Evolutionary conservation across 2,113 vertebrate species (phyloP).

Genomic region (Oncorhynchus masou): DNA sequence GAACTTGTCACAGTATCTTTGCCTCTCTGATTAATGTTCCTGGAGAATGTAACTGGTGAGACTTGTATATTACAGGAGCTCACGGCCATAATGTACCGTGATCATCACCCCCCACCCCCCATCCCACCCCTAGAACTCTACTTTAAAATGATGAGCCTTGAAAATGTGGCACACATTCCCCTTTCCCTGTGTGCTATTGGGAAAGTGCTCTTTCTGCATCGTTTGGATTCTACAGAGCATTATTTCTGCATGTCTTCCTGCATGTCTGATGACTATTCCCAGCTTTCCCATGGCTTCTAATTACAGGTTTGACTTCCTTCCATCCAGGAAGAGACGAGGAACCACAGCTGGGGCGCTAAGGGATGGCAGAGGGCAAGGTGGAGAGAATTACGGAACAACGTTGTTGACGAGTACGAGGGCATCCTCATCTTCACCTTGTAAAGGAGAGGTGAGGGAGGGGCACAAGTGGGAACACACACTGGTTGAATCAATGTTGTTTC

Average conservation of each 20-base stretch:
- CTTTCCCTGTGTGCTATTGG: slow-evolving; percentile 7
- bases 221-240: slow-evolving; percentile 17
- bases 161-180: slow-evolving; percentile 50
- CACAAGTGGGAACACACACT: too few relatives aligned
- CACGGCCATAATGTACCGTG: slow-evolving; percentile 43
- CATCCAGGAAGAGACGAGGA: slow-evolving; percentile 30
- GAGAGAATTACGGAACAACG: slow-evolving; percentile 13
- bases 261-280: slow-evolving; percentile 25
- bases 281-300: slow-evolving; percentile 26
- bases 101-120: slow-evolving; percentile 35
- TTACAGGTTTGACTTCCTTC: slow-evolving; percentile 8
- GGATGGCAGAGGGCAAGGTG: slow-evolving; percentile 16
- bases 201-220: slow-evolving; percentile 10
- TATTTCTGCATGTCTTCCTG: neutral
- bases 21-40: slow-evolving; percentile 61
- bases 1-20: slow-evolving; percentile 52
- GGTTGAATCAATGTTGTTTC: too few relatives aligned
- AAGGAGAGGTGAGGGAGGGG: too few relatives aligned
- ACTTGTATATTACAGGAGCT: slow-evolving; percentile 47
- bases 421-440: too few relatives aligned
- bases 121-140: slow-evolving; percentile 11
- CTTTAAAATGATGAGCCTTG: slow-evolving; percentile 56
- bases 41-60: slow-evolving; percentile 43
- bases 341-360: slow-evolving; percentile 42
- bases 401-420: too few relatives aligned